phyloP scores from a whole-genome alignment of 2,113 vertebrate genomes.

The Bos javanicus region DNA sequence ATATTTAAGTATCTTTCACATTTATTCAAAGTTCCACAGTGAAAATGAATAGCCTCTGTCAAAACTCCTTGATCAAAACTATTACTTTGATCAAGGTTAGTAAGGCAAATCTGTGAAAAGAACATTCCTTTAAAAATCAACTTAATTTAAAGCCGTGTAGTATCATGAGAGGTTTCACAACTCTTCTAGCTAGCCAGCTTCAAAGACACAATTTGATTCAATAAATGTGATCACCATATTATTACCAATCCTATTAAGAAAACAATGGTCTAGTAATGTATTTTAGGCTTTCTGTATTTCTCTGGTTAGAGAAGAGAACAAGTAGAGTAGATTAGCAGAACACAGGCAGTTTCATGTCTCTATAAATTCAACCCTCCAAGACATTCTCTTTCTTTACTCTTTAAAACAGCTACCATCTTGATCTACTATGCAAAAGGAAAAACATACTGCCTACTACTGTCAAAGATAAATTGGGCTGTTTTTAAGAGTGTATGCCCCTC shows the following conservation, averaged over 20 bases:
- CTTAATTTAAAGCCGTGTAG: conserved; percentile 12
- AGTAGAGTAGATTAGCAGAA: not conserved
- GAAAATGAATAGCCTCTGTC: conserved; percentile 32
- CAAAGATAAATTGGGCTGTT: not conserved
- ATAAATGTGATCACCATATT: not conserved
- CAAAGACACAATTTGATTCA: conserved; percentile 31
- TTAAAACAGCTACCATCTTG: conserved; percentile 74
- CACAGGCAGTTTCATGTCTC: not conserved
- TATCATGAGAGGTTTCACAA: conserved; percentile 27
- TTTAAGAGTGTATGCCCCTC: not conserved
- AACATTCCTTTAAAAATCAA: conserved; percentile 27
- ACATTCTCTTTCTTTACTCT: conserved; percentile 24
- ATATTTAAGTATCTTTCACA: conserved; percentile 40
- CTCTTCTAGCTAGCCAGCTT: conserved; percentile 40
- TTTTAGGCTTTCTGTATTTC: not conserved
- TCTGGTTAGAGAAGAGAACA: not conserved
- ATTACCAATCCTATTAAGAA: conserved; percentile 32
- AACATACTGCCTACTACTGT: not conserved
- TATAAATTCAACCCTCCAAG: conserved; percentile 35
- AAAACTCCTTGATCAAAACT: not conserved
- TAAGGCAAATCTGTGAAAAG: conserved; percentile 27
- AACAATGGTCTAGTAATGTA: conserved; percentile 34
- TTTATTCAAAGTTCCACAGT: conserved; percentile 35
- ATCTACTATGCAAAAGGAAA: conserved; percentile 19
- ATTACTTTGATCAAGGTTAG: conserved; percentile 39